Evolutionary conservation across 2,888 invertebrate species (phyloP).

Genomic region (Agrilus biguttatus): DNA sequence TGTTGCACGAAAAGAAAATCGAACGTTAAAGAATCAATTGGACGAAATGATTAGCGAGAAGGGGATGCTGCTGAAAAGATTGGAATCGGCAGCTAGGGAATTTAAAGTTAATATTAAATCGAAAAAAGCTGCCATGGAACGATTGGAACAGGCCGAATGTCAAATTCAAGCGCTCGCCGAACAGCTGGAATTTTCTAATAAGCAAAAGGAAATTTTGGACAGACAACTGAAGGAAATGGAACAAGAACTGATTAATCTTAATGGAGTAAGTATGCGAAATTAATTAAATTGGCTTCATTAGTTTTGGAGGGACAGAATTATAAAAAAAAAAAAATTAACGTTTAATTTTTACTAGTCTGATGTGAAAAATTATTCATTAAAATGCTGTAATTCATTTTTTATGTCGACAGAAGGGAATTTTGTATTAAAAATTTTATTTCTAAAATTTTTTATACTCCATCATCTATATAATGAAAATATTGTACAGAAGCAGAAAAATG

Average conservation of each 20-base stretch:
- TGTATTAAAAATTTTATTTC: no score
- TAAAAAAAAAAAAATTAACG: no score
- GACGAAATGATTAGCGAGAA: constrained; percentile 24
- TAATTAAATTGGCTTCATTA: no score
- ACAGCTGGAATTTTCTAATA: constrained; percentile 16
- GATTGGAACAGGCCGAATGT: constrained; percentile 20
- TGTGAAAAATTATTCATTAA: no score
- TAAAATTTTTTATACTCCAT: no score
- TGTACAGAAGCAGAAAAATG: no score
- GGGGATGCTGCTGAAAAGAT: constrained; percentile 16
- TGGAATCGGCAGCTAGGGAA: constrained; percentile 24
- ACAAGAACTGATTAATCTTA: constrained; percentile 19
- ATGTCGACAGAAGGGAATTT: no score
- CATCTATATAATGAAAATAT: no score
- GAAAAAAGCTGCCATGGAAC: constrained; percentile 21
- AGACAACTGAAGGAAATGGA: constrained; percentile 19
- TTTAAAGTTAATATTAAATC: constrained; percentile 22
- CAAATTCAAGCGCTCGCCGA: constrained; percentile 14
- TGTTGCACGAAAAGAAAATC: constrained; percentile 20
- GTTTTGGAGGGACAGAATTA: no score
- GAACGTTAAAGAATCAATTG: constrained; percentile 21
- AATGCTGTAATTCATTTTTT: no score
- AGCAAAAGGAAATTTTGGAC: constrained; percentile 21
- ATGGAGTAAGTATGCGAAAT: constrained; percentile 8
- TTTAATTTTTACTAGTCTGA: no score